Base-by-base conservation (phyloP, 2,888 invertebrate species). In the Ctena decussata region DNA sequence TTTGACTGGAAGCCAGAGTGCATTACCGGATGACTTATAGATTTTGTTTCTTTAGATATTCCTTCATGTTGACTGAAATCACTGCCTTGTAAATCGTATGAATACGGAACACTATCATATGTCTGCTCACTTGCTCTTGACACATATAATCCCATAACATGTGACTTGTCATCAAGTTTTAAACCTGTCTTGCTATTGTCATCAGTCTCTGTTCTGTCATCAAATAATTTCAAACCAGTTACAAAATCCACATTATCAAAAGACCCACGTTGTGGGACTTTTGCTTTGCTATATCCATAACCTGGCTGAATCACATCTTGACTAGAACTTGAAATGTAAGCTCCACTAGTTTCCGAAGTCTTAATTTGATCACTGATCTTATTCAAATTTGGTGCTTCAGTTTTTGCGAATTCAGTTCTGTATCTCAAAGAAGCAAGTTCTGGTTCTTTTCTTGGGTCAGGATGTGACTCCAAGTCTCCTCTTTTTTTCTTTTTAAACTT, bases 21-120 rank as follows among this genome's bases (percentile, higher is more conserved):
- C 87, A 87, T 72, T 30, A 87, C 80, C 65, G 87, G 87, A 44
- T 87, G 77, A 21, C 37, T 78, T n/a, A 85, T 83, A 6, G 87
- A 74, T n/a, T 39, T 79, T 2, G 78, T 87, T 65, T 82, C 77
- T 30, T 8, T 46, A 12, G 77, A 70, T n/a, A 57, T 41, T n/a
- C 41, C 41, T 70, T 70, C 37, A 39, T 37, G 70, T 18, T 35
- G 32, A 39, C 70, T 37, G 8, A 70, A 70, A 24, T 6, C 27
- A 57, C 15, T 57, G 5, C 27, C 57, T 57, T 57, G 57, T n/a
- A 57, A 21, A 57, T 57, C 57, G 27, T 57, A 57, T 21, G 57
- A 57, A 57, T 57, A 57, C 5, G 57, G 57, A 24, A 57, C 57
- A 27, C 57, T 57, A 27, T 57, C 27, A 24, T 57, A 57, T 5